phyloP scores from a whole-genome alignment of 2,888 invertebrate genomes.

The Crocallis elinguaria region DNA sequence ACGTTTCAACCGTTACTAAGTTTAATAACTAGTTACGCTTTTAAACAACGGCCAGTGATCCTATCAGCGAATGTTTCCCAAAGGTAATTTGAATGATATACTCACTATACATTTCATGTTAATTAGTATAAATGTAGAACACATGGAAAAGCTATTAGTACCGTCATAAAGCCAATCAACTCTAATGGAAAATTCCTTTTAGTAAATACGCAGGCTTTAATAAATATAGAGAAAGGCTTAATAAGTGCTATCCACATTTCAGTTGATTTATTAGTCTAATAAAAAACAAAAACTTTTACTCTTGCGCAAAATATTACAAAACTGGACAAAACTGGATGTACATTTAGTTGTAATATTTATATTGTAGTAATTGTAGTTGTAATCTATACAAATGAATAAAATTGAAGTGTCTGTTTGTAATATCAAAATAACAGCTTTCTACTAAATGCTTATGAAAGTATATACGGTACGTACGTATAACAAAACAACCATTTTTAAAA shows the following conservation, averaged over 20 bases:
- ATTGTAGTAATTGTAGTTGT: too few relatives aligned
- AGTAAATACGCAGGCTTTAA: not conserved
- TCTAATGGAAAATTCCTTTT: conserved; percentile 23
- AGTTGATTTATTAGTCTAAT: too few relatives aligned
- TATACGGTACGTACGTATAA: too few relatives aligned
- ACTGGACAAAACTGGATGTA: too few relatives aligned
- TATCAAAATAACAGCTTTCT: too few relatives aligned
- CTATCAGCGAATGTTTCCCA: conserved; percentile 6
- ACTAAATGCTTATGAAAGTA: too few relatives aligned
- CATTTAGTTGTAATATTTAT: too few relatives aligned
- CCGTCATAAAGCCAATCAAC: conserved; percentile 7
- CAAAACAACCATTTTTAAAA: too few relatives aligned
- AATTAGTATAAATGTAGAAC: conserved; percentile 9
- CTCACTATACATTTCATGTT: conserved; percentile 1
- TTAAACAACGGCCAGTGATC: conserved; percentile 22
- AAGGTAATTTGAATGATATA: not conserved
- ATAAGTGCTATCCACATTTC: not conserved
- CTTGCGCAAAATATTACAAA: too few relatives aligned
- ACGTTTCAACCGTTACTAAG: conserved; percentile 8
- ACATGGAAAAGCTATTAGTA: conserved; percentile 11
- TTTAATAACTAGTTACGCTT: conserved; percentile 18
- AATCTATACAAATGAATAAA: too few relatives aligned
- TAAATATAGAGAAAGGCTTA: not conserved
- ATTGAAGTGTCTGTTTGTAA: too few relatives aligned
- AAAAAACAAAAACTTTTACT: too few relatives aligned